Base-by-base conservation (phyloP, 2,888 invertebrate species). In the Sthenelais limicola region DNA sequence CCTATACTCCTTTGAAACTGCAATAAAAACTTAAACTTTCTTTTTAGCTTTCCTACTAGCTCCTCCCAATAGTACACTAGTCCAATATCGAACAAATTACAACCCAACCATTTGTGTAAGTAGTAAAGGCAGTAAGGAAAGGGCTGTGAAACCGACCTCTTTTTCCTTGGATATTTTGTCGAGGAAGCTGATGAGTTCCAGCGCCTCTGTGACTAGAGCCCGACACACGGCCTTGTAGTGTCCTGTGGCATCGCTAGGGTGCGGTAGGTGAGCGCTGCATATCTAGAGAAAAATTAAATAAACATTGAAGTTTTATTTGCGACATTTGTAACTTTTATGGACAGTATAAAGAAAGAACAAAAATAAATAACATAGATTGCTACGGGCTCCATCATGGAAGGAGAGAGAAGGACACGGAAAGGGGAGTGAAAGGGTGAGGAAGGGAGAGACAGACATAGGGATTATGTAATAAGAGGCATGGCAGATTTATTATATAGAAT, bases 151-250 rank as follows among this genome's bases (percentile, higher is more conserved):
- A 66, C 77, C 56, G 72, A 87, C 88, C 81, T 92, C 90, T 66
- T 92, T 92, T 81, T 93, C 93, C 78, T 88, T 89, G 24, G 92
- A 91, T 72, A 97, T 95, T 88, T 93, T 92, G 84, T 94, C 93
- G 80, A 97, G 91, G 91, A 98, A 97, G 76, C 93, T 92, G 72
- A 94, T 92, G 82, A 98, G 91, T 89, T 97, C 97, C 76, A 94
- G 89, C 71, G 95, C 94, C 89, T 98, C 97, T 26, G 95, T 93
- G 75, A 96, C 94, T 80, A 97, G 91, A 73, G 96, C 97, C 75
- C 96, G 91, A 87, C 96, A 94, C 71, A 97, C 96, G 74, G 96
- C 96, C 85, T 93, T 93, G 90, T 96, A 97, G 89, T 95, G 95
- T 66, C 91, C 90, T 79, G 93, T 93, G 0, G 93, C 93, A 77